phyloP scores from a whole-genome alignment of 2,888 invertebrate genomes.

The Athalia cordata region DNA sequence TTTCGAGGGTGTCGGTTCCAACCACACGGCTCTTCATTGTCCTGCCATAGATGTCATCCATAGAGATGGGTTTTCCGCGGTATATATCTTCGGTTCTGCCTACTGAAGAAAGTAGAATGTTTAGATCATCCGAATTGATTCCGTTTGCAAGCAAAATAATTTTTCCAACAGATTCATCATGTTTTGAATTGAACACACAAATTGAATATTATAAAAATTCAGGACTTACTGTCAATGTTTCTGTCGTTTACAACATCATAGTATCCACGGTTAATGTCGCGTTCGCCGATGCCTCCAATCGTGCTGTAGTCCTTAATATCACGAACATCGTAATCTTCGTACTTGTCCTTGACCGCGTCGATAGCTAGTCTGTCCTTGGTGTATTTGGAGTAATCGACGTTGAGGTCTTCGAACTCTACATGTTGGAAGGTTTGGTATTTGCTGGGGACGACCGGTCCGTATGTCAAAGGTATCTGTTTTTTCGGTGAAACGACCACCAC shows the following conservation, averaged over 20 bases:
- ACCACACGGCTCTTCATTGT: background rate
- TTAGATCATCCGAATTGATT: no score
- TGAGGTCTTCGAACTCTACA: background rate
- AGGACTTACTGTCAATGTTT: no score
- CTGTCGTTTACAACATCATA: no score
- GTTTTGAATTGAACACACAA: no score
- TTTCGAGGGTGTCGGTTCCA: no score
- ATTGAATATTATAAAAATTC: no score
- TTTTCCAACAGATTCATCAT: no score
- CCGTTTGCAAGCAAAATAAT: no score
- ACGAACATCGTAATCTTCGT: background rate
- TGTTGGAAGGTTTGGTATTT: constrained; percentile 59
- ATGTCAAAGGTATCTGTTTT: constrained; percentile 71
- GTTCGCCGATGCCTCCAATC: background rate
- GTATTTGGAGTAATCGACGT: background rate
- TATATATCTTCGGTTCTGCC: no score
- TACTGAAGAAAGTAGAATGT: no score
- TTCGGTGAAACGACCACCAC: constrained; percentile 78
- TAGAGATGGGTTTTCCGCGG: no score
- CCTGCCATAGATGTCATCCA: no score
- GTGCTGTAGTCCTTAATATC: background rate
- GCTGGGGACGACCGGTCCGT: constrained; percentile 74
- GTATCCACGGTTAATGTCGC: background rate
- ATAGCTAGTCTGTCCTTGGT: background rate
- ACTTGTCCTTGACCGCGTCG: background rate